Evolutionary conservation across 2,797 vertebrate species (phyloP), one percentile per base, ranked within the genome.

Genomic region (Phylloscopus collybita): DNA sequence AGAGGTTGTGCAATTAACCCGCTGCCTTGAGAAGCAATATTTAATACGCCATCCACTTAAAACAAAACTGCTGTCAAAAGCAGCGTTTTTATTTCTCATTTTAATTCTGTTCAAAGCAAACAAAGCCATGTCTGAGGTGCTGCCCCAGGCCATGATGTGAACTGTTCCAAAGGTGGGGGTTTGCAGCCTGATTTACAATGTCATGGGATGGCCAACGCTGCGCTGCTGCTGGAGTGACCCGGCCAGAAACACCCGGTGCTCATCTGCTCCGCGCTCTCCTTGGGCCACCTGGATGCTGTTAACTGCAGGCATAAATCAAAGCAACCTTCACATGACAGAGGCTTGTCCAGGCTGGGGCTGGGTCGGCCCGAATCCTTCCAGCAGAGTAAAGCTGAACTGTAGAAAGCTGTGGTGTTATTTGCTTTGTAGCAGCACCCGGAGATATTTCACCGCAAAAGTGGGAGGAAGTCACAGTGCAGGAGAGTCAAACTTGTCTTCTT

Each of bases 81-180:
- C 80, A 51, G 86, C 15, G 1, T 27, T 92, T 92, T 91, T 82
- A 74, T 92, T 96, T 61, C 80, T 88, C 44, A 1, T 90, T 95
- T 95, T 76, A 73, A 80, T 95, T 59, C 80, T 45, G 64, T 95
- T 96, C 88, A 85, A 94, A 95, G 94, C 80, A 92, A 94, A 93
- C 32, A 38, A 80, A 95, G 49, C 56, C 14, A 13, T 64, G 82
- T 56, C 85, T 92, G 72, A 0, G 1, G 80, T 56, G 50, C 30
- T 32, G 92, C 92, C 83, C 62, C 11, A 36, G 60, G 95, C 93
- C 88, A 7, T 47, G 83, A 78, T 64, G 69, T 45, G 18, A 44
- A 6, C 82, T 61, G 67, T 20, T 92, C 94, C 67, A 87, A 88
- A 71, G 11, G 13, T 36, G 67, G 53, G 73, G 3, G 7, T 76